Percentiles rank a stretch among this genome's conserved stretches.
These are phyloP conservation scores for Hydrotaea cyrtoneurina DNA, from an alignment of 2,888 invertebrate genomes.

Conservation along the genomic window DNA sequence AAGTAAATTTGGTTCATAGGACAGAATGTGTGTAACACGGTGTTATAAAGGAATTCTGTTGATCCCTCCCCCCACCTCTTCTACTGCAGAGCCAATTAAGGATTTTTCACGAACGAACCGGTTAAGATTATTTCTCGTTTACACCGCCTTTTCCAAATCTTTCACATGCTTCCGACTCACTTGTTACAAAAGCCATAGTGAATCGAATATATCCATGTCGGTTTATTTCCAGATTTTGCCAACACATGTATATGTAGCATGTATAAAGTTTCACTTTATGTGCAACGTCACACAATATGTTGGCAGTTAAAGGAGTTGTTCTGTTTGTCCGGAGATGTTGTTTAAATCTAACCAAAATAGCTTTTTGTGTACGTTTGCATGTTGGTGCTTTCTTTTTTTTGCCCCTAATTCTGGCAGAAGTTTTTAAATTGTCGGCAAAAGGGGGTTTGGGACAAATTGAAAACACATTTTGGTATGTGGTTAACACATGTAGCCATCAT, in stretches of 20 bases:
- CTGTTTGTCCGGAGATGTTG: background rate
- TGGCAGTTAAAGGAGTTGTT: background rate
- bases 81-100: background rate
- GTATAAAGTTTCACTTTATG: conserved; percentile 45
- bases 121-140: background rate
- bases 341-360: too few relatives aligned
- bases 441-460: too few relatives aligned
- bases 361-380: too few relatives aligned
- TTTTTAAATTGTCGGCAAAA: too few relatives aligned
- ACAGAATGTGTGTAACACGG: too few relatives aligned
- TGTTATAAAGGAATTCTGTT: background rate
- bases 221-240: background rate
- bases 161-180: background rate
- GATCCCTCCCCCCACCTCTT: background rate
- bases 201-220: background rate
- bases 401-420: too few relatives aligned
- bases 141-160: background rate
- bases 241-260: too few relatives aligned
- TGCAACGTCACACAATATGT: conserved; percentile 54
- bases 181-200: background rate
- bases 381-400: too few relatives aligned
- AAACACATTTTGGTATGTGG: too few relatives aligned
- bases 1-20: too few relatives aligned
- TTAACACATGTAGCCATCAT: too few relatives aligned
- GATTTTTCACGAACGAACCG: background rate